phyloP scores from a whole-genome alignment of 2,888 invertebrate species.

The Acanthococcus lagerstroemiae region DNA sequence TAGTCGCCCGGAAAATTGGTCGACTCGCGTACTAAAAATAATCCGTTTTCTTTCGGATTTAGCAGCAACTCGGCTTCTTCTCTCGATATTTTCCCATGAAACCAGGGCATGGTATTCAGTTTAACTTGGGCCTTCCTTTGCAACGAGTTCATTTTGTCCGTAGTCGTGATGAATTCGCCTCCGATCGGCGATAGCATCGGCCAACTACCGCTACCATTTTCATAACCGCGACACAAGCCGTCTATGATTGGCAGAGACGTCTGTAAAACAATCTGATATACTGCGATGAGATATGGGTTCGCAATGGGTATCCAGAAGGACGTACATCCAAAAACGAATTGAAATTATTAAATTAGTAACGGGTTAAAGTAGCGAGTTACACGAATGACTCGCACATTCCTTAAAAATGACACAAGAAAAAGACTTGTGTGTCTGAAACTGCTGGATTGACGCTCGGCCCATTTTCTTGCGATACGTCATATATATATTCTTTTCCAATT shows the following conservation, averaged over 20 bases:
- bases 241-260: slow-evolving; percentile 17
- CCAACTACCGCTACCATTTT: slow-evolving; percentile 16
- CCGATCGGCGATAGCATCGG: slow-evolving; percentile 19
- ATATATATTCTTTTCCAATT: too few relatives aligned
- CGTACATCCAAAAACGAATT: too few relatives aligned
- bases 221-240: slow-evolving; percentile 13
- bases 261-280: too few relatives aligned
- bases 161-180: slow-evolving; percentile 11
- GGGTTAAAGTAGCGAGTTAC: too few relatives aligned
- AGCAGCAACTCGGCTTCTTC: slow-evolving; percentile 88
- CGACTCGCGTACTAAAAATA: slow-evolving; percentile 94
- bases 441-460: too few relatives aligned
- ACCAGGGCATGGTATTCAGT: slow-evolving; percentile 81
- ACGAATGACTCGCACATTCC: too few relatives aligned
- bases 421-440: too few relatives aligned
- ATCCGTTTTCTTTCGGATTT: slow-evolving; percentile 75
- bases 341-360: too few relatives aligned
- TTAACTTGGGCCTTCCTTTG: slow-evolving; percentile 57
- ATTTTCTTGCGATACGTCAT: too few relatives aligned
- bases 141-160: slow-evolving; percentile 36
- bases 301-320: too few relatives aligned
- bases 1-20: slow-evolving; percentile 99
- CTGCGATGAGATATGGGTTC: too few relatives aligned
- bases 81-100: slow-evolving; percentile 94
- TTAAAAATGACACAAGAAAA: too few relatives aligned